A percentile compares a stretch with the other conserved stretches of the same genome.
These are phyloP conservation scores for Philereme transversata DNA, from an alignment of 2,888 invertebrate species.

Conservation along the genomic window DNA sequence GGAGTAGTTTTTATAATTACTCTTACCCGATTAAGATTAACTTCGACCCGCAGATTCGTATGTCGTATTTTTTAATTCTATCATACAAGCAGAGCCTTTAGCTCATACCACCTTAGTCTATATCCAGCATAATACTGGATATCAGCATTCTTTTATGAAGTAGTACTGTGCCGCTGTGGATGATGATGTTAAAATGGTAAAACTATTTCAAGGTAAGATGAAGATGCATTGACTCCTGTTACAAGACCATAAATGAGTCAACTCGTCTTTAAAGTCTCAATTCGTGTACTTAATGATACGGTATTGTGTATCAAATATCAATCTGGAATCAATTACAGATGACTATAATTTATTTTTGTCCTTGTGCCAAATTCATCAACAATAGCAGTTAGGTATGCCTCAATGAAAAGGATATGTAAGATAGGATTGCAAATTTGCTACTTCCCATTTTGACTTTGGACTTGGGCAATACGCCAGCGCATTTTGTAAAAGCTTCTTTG, in stretches of 20 bases:
- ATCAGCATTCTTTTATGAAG: too few relatives aligned
- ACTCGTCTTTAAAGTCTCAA: background rate
- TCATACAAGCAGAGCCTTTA: too few relatives aligned
- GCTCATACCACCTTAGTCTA: too few relatives aligned
- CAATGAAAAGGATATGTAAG: conserved; percentile 5
- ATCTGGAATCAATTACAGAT: background rate
- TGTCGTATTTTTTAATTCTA: too few relatives aligned
- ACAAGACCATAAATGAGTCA: background rate
- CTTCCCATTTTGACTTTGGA: conserved; percentile 3
- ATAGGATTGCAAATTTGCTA: background rate
- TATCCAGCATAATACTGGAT: too few relatives aligned
- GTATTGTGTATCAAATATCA: background rate
- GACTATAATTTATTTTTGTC: conserved; percentile 5
- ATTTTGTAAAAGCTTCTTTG: conserved; percentile 20
- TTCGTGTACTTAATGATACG: background rate
- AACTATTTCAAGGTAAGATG: too few relatives aligned
- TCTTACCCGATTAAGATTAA: too few relatives aligned
- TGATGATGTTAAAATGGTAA: too few relatives aligned
- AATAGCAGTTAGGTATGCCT: conserved; percentile 7
- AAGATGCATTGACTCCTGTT: too few relatives aligned
- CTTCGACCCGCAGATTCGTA: too few relatives aligned
- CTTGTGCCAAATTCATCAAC: conserved; percentile 13
- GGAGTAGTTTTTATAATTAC: background rate
- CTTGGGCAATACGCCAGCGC: conserved; percentile 18
- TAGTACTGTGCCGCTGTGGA: too few relatives aligned